A percentile compares a stretch with the other conserved stretches of the same genome.
These are phyloP conservation scores for Phaethon lepturus DNA, from an alignment of 2,113 vertebrate genomes.

Conservation along the genomic window DNA sequence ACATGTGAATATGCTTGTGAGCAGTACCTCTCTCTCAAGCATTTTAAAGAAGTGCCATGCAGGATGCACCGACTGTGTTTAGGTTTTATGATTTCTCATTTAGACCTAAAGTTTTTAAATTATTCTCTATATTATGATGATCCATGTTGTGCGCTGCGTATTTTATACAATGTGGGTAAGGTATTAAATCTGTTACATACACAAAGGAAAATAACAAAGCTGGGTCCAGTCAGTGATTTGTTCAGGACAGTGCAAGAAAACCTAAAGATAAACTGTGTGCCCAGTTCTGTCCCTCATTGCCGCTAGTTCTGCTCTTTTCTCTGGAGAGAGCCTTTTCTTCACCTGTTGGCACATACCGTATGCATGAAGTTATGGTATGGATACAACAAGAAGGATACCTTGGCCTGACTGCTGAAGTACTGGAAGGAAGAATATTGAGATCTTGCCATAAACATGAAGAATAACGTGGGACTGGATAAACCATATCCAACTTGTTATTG, in stretches of 20 bases:
- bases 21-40: neutral
- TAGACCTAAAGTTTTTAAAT: neutral
- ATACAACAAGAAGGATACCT: neutral
- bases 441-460: neutral
- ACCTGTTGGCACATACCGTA: neutral
- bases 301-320: neutral
- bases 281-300: neutral
- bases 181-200: neutral
- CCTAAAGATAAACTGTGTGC: neutral
- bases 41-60: neutral
- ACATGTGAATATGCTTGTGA: neutral
- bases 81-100: neutral
- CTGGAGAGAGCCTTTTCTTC: neutral
- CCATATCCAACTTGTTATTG: slow-evolving; percentile 1
- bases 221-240: neutral
- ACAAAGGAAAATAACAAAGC: neutral
- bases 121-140: neutral
- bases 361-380: neutral
- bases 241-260: neutral
- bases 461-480: neutral
- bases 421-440: neutral
- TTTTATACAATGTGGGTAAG: neutral
- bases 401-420: neutral
- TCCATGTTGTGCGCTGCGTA: neutral
- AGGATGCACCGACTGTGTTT: neutral